phyloP scores from a whole-genome alignment of 2,113 vertebrate genomes.

The Channa argus region DNA sequence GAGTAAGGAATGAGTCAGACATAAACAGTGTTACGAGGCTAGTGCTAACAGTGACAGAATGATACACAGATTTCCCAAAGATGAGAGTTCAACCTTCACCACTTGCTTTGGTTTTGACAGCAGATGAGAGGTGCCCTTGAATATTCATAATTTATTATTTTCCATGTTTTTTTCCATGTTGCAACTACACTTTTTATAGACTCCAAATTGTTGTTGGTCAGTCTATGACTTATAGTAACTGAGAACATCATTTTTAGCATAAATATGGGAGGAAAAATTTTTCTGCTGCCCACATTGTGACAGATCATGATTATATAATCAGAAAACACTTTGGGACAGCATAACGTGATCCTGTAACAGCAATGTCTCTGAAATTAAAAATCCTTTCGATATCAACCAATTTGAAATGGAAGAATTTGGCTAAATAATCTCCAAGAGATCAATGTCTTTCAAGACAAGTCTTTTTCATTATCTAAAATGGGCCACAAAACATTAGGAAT shows the following conservation, averaged over 20 bases:
- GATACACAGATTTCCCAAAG: constrained; percentile 15
- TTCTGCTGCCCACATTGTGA: not conserved
- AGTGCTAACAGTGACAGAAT: constrained; percentile 54
- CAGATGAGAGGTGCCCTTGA: constrained; percentile 15
- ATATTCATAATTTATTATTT: not conserved
- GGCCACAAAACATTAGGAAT: constrained; percentile 55
- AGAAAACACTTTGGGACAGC: too few species aligned
- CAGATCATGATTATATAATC: not conserved
- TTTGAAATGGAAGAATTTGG: constrained; percentile 21
- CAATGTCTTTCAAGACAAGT: constrained; percentile 10
- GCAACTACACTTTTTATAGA: constrained; percentile 4
- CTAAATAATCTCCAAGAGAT: constrained; percentile 12
- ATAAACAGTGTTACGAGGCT: constrained; percentile 60
- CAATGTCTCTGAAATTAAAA: constrained; percentile 6
- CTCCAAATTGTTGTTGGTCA: constrained; percentile 7
- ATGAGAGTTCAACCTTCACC: constrained; percentile 67
- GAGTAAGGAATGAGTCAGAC: constrained; percentile 60
- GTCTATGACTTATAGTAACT: not conserved
- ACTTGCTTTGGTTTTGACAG: constrained; percentile 50
- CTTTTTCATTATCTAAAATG: constrained; percentile 31
- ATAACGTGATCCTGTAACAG: constrained; percentile 22
- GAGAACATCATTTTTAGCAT: constrained; percentile 5
- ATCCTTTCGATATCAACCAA: constrained; percentile 7
- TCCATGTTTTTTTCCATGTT: constrained; percentile 1
- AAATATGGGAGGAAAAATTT: constrained; percentile 12